phyloP scores from a whole-genome alignment of 1,140 invertebrate genomes.

The Holotrichia oblita region DNA sequence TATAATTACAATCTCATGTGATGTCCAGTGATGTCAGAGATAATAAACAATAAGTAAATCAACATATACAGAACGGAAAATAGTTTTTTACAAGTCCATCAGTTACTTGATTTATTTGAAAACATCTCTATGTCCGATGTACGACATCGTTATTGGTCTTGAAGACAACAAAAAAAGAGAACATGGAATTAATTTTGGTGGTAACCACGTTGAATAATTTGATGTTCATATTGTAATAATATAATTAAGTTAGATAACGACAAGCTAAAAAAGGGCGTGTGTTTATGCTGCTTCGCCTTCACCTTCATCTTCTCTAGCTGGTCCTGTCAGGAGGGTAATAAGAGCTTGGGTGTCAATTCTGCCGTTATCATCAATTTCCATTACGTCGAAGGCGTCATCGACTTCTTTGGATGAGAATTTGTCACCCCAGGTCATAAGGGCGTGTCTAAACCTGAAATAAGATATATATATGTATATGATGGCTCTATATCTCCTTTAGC shows the following conservation, averaged over 20 bases:
- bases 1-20: constrained; percentile 29
- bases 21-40: neutral
- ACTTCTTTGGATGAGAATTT: constrained; percentile 94
- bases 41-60: constrained; percentile 16
- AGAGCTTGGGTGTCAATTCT: constrained; percentile 91
- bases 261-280: constrained; percentile 31
- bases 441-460: constrained; percentile 83
- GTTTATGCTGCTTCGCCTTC: constrained; percentile 70
- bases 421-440: constrained; percentile 95
- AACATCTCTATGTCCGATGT: neutral
- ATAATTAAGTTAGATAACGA: constrained; percentile 1
- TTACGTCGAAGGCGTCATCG: constrained; percentile 94
- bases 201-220: neutral
- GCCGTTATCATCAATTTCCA: constrained; percentile 92
- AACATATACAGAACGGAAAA: constrained; percentile 23
- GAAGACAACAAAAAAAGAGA: neutral
- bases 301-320: constrained; percentile 75
- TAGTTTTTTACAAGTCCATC: neutral
- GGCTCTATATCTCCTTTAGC: neutral
- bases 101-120: constrained; percentile 9
- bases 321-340: constrained; percentile 87
- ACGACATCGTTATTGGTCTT: neutral
- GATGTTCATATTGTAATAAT: neutral
- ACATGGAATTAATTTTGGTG: constrained; percentile 22
- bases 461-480: neutral